Evolutionary conservation across 2,113 vertebrate species (phyloP).

Genomic region (Python bivittatus): DNA sequence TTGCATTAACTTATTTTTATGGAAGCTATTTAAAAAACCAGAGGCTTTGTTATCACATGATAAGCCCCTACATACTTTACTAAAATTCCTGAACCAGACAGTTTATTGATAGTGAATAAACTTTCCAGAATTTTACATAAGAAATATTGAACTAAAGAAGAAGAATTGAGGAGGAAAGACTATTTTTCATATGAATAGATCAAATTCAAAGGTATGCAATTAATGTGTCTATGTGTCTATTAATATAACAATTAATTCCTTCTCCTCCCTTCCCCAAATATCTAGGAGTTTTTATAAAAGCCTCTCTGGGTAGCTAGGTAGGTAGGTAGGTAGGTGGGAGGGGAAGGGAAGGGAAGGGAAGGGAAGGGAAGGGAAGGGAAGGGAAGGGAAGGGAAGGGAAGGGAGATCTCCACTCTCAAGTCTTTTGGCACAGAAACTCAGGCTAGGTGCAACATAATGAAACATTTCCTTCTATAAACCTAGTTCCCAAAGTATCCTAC

Average conservation of each 20-base stretch:
- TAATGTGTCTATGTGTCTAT: constrained; percentile 18
- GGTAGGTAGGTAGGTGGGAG: no score
- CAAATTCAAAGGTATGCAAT: constrained; percentile 11
- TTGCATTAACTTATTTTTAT: neutral
- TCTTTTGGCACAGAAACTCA: neutral
- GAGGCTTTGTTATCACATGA: neutral
- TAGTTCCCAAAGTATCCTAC: constrained; percentile 28
- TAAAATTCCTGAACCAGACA: neutral
- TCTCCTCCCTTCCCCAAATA: neutral
- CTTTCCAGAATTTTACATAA: constrained; percentile 15
- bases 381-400: rapidly evolving
- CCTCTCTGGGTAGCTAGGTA: neutral
- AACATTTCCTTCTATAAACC: neutral
- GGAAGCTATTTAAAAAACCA: neutral
- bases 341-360: no score
- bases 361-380: no score
- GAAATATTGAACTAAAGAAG: constrained; percentile 1
- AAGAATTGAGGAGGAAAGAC: constrained; percentile 30
- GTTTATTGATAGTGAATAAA: neutral
- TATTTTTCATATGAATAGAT: constrained; percentile 15
- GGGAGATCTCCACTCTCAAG: neutral
- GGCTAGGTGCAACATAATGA: constrained; percentile 2
- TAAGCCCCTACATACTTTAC: neutral
- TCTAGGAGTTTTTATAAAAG: no score
- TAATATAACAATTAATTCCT: constrained; percentile 34